phyloP scores from a whole-genome alignment of 2,113 vertebrate species.

The Chloropsis hardwickii region DNA sequence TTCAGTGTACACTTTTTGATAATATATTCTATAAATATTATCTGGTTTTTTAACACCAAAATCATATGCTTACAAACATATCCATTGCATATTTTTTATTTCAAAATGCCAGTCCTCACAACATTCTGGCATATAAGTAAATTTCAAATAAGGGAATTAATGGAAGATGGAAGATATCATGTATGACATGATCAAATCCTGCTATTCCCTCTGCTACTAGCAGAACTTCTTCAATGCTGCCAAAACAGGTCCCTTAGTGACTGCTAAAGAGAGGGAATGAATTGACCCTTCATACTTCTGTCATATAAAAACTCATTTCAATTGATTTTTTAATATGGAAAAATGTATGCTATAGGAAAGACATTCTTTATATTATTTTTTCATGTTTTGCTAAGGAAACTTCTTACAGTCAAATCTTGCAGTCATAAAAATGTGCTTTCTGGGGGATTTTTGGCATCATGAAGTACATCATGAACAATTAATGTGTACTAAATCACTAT shows the following conservation, averaged over 20 bases:
- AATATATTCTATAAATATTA: background rate
- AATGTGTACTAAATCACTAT: background rate
- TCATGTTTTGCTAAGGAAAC: constrained; percentile 8
- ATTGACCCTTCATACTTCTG: constrained; percentile 18
- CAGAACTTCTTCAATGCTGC: constrained; percentile 9
- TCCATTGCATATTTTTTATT: background rate
- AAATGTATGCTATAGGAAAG: background rate
- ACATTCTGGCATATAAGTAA: background rate
- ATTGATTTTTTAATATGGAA: constrained; percentile 53
- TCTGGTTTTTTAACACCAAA: background rate
- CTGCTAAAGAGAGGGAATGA: constrained; percentile 38
- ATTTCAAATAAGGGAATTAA: background rate
- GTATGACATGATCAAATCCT: constrained; percentile 4
- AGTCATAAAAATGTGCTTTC: background rate
- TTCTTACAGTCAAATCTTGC: background rate
- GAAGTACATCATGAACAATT: constrained; percentile 1
- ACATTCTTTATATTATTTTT: background rate
- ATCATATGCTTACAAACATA: background rate
- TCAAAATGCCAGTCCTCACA: background rate
- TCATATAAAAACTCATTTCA: constrained; percentile 22
- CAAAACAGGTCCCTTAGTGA: constrained; percentile 11
- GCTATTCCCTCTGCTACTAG: background rate
- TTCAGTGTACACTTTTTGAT: background rate
- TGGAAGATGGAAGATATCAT: background rate
- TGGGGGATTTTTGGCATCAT: background rate